These are phyloP conservation scores for Micropoecilia bifurca DNA, from an alignment of 2,797 vertebrate genomes.

Conservation along the genomic window DNA sequence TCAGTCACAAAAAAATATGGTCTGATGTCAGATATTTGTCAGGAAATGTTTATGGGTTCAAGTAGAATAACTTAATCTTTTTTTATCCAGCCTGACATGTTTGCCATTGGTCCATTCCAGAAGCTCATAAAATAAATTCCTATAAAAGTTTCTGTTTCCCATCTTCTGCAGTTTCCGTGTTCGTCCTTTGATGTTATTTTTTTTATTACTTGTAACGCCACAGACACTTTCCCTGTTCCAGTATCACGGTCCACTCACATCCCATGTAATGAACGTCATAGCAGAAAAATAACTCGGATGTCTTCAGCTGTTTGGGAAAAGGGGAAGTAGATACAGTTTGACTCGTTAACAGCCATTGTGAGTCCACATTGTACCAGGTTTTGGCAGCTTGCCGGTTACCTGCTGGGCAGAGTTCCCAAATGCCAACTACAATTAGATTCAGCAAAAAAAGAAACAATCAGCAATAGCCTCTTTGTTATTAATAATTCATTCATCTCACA, in stretches of 20 bases:
- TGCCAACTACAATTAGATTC: not conserved
- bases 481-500: slow-evolving; percentile 11
- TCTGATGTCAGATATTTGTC: slow-evolving; percentile 16
- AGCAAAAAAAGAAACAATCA: not conserved
- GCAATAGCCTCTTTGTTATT: not conserved
- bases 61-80: not conserved
- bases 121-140: not conserved
- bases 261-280: not conserved
- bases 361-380: not conserved
- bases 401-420: slow-evolving; percentile 4
- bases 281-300: not conserved
- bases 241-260: not conserved
- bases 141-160: not conserved
- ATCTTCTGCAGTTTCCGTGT: not conserved
- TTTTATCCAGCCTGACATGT: not conserved
- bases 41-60: not conserved
- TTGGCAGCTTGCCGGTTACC: not conserved
- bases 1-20: slow-evolving; percentile 5
- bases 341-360: not conserved
- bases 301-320: not conserved
- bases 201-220: not conserved
- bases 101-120: not conserved
- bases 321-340: not conserved
- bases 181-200: not conserved
- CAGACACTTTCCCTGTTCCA: not conserved